phyloP scores from a whole-genome alignment of 30 jellyfish, hydroid and myxozoan genomes.

The Turritopsis rubra region DNA sequence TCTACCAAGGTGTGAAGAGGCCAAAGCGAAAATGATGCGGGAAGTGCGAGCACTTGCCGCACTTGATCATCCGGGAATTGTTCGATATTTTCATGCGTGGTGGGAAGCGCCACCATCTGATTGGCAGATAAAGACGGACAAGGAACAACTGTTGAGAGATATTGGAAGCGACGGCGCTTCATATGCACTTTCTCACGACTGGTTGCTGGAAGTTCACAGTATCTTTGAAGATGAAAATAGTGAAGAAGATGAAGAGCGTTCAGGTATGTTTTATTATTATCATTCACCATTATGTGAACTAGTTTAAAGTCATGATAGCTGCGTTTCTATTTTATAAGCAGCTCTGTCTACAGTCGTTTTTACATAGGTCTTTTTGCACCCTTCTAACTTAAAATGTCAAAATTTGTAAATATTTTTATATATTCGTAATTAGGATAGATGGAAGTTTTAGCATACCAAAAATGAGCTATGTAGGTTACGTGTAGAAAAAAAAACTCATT shows the following conservation, averaged over 20 bases:
- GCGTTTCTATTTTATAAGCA: no score
- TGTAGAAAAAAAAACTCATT: no score
- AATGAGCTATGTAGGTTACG: no score
- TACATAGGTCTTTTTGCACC: no score
- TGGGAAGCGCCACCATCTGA: conserved; percentile 96
- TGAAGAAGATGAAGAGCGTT: background rate
- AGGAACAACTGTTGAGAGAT: conserved; percentile 24
- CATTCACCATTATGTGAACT: background rate
- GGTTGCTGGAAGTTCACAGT: conserved; percentile 61
- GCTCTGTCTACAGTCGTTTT: no score
- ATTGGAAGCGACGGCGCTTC: conserved; percentile 2
- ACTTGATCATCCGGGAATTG: conserved; percentile 97
- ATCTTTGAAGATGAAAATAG: background rate
- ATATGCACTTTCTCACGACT: conserved; percentile 71
- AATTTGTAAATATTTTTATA: no score
- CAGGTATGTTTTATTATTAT: background rate
- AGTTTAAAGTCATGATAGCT: no score
- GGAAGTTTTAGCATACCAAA: no score
- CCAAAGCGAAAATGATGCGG: conserved; percentile 90
- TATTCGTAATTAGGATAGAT: no score
- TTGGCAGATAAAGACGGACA: conserved; percentile 75
- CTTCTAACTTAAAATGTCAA: no score
- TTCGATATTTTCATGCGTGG: conserved; percentile 96
- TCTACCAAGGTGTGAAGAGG: conserved; percentile 93
- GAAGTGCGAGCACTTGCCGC: conserved; percentile 99